Conservation (phyloP, 2,797 vertebrate species). For the Odontamblyopus rebecca region DNA sequence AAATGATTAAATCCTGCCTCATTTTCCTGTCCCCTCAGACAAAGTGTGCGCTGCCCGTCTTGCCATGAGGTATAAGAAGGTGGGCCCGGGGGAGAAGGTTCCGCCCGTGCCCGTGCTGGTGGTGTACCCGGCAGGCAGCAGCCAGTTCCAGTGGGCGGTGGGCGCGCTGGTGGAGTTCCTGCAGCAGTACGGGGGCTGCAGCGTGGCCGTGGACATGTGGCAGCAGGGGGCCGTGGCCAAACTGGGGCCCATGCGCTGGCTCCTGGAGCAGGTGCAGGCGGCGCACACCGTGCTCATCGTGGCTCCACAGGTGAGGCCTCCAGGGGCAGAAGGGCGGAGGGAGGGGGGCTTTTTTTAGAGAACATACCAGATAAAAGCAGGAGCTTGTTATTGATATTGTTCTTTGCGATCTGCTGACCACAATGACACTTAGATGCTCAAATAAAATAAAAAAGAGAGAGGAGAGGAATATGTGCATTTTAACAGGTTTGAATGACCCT, state of each 20-base stretch:
- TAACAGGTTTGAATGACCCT: too few species aligned
- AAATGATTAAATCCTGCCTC: too few species aligned
- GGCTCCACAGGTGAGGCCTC: slow-evolving; percentile 37
- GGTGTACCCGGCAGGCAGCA: slow-evolving; percentile 75
- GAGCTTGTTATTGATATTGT: too few species aligned
- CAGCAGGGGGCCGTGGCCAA: slow-evolving; percentile 79
- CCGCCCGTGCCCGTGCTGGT: slow-evolving; percentile 58
- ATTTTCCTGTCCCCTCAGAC: slow-evolving; percentile 31
- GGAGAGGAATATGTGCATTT: too few species aligned
- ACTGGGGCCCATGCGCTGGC: slow-evolving; percentile 80
- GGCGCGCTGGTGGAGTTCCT: slow-evolving; percentile 79
- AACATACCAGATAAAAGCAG: too few species aligned
- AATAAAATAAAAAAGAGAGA: too few species aligned
- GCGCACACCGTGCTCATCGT: slow-evolving; percentile 79
- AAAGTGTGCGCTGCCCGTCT: not conserved
- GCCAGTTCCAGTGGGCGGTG: slow-evolving; percentile 76
- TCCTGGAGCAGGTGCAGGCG: slow-evolving; percentile 67
- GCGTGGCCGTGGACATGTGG: slow-evolving; percentile 79
- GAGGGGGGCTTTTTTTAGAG: too few species aligned
- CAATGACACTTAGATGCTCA: too few species aligned
- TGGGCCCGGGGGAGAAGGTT: not conserved
- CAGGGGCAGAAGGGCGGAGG: too few species aligned
- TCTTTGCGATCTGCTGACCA: too few species aligned
- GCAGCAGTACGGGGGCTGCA: slow-evolving; percentile 65
- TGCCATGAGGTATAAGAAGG: slow-evolving; percentile 10